These are phyloP conservation scores for Callinectes sapidus DNA, from an alignment of 2,888 invertebrate genomes.

Conservation along the genomic window DNA sequence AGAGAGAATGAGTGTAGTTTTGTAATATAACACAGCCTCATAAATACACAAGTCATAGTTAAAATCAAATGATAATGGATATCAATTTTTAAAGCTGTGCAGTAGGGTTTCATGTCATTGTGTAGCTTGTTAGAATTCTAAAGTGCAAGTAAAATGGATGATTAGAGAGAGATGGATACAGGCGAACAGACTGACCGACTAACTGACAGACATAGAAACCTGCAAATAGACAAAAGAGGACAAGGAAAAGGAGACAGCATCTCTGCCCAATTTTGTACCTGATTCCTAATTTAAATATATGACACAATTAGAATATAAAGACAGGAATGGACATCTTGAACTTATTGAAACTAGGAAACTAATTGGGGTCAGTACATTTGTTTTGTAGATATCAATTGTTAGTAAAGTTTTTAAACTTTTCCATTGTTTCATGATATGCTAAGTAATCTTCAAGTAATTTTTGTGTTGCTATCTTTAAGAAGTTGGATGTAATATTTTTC, in stretches of 20 bases:
- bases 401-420: conserved; percentile 45
- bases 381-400: background rate
- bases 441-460: background rate
- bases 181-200: background rate
- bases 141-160: conserved; percentile 40
- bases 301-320: conserved; percentile 55
- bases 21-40: conserved; percentile 48
- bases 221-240: conserved; percentile 20
- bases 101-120: conserved; percentile 61
- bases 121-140: conserved; percentile 52
- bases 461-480: background rate
- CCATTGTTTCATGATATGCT: conserved; percentile 26
- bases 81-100: conserved; percentile 56
- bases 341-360: conserved; percentile 26
- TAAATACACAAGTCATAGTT: conserved; percentile 53
- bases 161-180: conserved; percentile 34
- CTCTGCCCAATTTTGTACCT: conserved; percentile 69
- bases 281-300: conserved; percentile 70
- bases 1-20: conserved; percentile 43
- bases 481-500: background rate
- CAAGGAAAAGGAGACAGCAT: conserved; percentile 54
- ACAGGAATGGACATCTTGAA: conserved; percentile 49
- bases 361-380: conserved; percentile 8
- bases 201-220: background rate
- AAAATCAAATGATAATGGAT: conserved; percentile 64